Evolutionary conservation across 2,797 vertebrate species (phyloP), one percentile per base, ranked within the genome.

Genomic region (Rhinoraja longicauda): DNA sequence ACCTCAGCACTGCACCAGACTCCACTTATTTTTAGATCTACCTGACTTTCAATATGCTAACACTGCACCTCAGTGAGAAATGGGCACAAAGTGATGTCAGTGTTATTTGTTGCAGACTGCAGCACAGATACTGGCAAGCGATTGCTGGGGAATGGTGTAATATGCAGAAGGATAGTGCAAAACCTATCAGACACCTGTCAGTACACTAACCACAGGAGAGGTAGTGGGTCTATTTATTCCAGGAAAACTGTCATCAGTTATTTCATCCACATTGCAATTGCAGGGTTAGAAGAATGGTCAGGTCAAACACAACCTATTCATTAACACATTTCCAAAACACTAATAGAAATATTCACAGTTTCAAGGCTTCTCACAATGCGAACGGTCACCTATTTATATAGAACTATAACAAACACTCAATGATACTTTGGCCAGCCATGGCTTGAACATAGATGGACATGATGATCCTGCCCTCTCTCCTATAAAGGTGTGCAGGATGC

Each of bases 1-100:
- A 21, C n/a, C n/a, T 29, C 15, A 8, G 59, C 82, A 86, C 82
- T 86, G 57, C 84, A 88, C 84, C 62, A 67, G n/a, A 36, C 32
- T 36, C n/a, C n/a, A 88, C n/a, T 88, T 88, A 88, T 88, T 88
- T 67, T 67, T 88, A 88, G n/a, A 88, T 67, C 36, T 67, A 64
- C 15, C 32, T 67, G 19, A 39, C 62, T 36, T 17, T 19, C 15
- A 84, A 64, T 88, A 67, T 88, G 84, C n/a, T 10, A 32, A 88
- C 84, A 88, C 59, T 1, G n/a, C 62, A 67, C 64, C 62, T n/a
- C 64, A n/a, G 62, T 67, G 17, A 32, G 32, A 88, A 19, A 10
- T 67, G n/a, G n/a, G 62, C n/a, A 32, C 7, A n/a, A 88, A 4
- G 7, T 88, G n/a, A 88, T n/a, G 53, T 29, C 53, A 59, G 81